Evolutionary conservation across 1,140 invertebrate genomes (phyloP).

Genomic region (Drosophila auraria): DNA sequence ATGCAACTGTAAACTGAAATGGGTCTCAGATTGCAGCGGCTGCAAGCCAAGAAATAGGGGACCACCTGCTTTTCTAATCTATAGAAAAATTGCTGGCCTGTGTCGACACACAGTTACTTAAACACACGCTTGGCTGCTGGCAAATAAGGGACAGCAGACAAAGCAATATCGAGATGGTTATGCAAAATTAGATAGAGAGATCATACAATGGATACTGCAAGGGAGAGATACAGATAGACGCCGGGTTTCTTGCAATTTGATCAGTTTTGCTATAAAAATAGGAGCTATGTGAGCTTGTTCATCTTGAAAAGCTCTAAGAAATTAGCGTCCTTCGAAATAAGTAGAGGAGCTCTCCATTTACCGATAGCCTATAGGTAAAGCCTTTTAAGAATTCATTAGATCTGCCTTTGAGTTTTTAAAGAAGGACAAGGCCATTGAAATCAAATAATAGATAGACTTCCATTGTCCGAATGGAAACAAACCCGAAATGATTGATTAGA

Average conservation of each 20-base stretch:
- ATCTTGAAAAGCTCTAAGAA: neutral
- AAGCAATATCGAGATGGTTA: neutral
- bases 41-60: slow-evolving; percentile 49
- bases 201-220: neutral
- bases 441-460: slow-evolving; percentile 16
- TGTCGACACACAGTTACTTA: neutral
- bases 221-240: neutral
- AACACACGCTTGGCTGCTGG: slow-evolving; percentile 46
- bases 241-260: neutral
- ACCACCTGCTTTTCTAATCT: slow-evolving; percentile 53
- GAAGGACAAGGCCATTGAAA: slow-evolving; percentile 12
- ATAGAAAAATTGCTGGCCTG: neutral
- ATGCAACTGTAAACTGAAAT: slow-evolving; percentile 68
- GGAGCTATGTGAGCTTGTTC: neutral
- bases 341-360: neutral
- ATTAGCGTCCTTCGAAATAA: no score
- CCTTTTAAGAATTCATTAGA: slow-evolving; percentile 41
- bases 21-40: slow-evolving; percentile 66
- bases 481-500: slow-evolving; percentile 70
- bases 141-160: slow-evolving; percentile 20
- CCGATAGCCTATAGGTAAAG: neutral
- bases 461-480: slow-evolving; percentile 37
- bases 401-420: slow-evolving; percentile 15
- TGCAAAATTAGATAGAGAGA: slow-evolving; percentile 17
- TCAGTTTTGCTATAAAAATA: neutral